These are phyloP conservation scores for Nematopogon swammerdamellus DNA, from an alignment of 2,888 invertebrate genomes.

Conservation along the genomic window DNA sequence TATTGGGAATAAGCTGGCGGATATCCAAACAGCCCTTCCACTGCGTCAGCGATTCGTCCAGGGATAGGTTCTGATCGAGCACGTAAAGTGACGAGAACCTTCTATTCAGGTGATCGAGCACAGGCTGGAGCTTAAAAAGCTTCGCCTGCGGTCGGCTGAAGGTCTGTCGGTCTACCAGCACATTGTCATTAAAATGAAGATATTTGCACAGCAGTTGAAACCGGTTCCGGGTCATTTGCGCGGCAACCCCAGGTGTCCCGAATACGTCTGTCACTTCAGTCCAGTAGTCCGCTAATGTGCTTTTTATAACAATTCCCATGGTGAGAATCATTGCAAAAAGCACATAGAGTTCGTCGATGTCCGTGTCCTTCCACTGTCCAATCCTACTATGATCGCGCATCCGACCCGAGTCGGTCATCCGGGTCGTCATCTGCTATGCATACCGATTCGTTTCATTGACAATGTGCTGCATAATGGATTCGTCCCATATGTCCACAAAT, in stretches of 20 bases:
- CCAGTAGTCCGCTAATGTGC: constrained; percentile 4
- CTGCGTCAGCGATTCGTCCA: constrained; percentile 14
- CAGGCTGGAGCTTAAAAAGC: no score
- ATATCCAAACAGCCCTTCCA: constrained; percentile 17
- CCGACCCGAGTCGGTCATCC: no score
- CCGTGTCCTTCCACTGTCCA: not conserved
- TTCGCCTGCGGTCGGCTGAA: constrained; percentile 8
- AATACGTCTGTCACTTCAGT: constrained; percentile 1
- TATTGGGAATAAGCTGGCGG: constrained; percentile 13
- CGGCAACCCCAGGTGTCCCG: constrained; percentile 6
- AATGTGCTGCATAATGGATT: no score
- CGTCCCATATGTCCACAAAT: no score
- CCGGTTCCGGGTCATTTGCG: no score
- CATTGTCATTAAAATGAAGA: constrained; percentile 11
- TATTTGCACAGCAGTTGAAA: no score
- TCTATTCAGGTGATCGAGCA: constrained; percentile 9
- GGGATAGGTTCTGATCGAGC: constrained; percentile 10
- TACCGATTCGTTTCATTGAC: no score
- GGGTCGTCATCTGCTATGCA: no score
- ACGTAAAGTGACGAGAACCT: constrained; percentile 8
- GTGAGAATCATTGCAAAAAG: constrained; percentile 5
- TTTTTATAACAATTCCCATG: constrained; percentile 3
- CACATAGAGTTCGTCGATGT: not conserved
- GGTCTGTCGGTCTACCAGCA: no score
- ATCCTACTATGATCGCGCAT: no score